Evolutionary conservation across 2,888 invertebrate genomes (phyloP).

Genomic region (Apodemia hepburni): DNA sequence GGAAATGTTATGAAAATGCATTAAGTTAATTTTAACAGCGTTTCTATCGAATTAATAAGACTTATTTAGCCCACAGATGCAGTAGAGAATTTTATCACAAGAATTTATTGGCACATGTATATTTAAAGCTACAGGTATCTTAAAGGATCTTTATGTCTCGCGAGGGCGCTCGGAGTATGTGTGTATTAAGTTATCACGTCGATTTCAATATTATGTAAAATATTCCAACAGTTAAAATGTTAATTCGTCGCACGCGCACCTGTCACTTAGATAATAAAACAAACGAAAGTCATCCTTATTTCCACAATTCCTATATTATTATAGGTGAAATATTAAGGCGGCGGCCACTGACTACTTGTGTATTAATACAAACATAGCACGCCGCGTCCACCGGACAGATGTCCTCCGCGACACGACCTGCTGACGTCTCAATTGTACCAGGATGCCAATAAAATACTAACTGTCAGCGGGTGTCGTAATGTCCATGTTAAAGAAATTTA

Average conservation of each 20-base stretch:
- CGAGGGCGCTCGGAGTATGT: no score
- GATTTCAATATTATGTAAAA: background rate
- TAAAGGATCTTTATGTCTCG: no score
- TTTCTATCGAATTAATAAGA: no score
- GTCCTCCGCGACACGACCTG: background rate
- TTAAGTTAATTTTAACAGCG: no score
- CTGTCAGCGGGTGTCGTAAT: background rate
- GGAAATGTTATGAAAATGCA: no score
- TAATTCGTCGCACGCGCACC: background rate
- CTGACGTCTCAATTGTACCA: background rate
- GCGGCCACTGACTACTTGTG: background rate
- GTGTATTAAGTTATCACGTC: background rate
- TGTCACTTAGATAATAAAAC: background rate
- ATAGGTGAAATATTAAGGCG: background rate
- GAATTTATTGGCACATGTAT: no score
- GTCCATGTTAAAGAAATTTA: no score
- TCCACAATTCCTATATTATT: background rate
- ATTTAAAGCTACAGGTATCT: no score
- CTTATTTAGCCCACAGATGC: no score
- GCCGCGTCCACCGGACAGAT: background rate
- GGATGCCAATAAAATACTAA: background rate
- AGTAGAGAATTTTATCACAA: no score
- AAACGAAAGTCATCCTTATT: background rate
- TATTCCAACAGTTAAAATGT: conserved; percentile 5
- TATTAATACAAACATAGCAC: background rate